These are phyloP conservation scores for Polyploca ridens DNA, from an alignment of 2,888 invertebrate genomes.

Conservation along the genomic window DNA sequence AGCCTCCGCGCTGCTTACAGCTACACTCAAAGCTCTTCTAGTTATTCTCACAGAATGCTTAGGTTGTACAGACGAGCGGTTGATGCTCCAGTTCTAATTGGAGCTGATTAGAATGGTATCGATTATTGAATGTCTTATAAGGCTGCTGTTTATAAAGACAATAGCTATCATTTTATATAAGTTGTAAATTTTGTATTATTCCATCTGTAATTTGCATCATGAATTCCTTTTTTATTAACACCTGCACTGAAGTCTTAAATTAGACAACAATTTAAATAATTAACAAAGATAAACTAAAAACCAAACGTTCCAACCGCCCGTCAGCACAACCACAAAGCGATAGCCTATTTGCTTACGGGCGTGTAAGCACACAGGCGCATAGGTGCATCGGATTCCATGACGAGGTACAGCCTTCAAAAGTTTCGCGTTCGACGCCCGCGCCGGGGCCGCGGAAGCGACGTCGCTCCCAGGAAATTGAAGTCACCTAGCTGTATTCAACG, in stretches of 20 bases:
- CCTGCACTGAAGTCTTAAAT: too few relatives aligned
- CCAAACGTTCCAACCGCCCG: constrained; percentile 30
- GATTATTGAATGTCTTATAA: not conserved
- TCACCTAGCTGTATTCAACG: constrained; percentile 69
- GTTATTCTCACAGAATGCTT: constrained; percentile 47
- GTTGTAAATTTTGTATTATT: too few relatives aligned
- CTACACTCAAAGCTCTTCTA: constrained; percentile 55
- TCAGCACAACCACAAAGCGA: constrained; percentile 45
- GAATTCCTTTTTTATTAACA: too few relatives aligned
- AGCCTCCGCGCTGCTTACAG: constrained; percentile 53
- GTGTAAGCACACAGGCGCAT: constrained; percentile 66
- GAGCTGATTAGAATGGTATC: too few relatives aligned
- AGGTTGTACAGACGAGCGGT: constrained; percentile 44
- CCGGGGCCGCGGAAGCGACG: constrained; percentile 61
- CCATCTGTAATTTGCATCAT: too few relatives aligned
- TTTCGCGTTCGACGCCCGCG: constrained; percentile 58
- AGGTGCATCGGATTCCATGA: constrained; percentile 75
- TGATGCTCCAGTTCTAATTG: not conserved
- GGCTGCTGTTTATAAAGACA: too few relatives aligned
- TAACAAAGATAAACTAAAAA: not conserved
- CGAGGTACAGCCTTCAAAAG: constrained; percentile 71
- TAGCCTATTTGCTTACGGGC: constrained; percentile 72
- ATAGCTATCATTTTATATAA: too few relatives aligned
- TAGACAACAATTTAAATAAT: too few relatives aligned
- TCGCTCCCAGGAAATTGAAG: constrained; percentile 81